phyloP scores from a whole-genome alignment of 23 tunicate genomes.

The Corella eumyota region DNA sequence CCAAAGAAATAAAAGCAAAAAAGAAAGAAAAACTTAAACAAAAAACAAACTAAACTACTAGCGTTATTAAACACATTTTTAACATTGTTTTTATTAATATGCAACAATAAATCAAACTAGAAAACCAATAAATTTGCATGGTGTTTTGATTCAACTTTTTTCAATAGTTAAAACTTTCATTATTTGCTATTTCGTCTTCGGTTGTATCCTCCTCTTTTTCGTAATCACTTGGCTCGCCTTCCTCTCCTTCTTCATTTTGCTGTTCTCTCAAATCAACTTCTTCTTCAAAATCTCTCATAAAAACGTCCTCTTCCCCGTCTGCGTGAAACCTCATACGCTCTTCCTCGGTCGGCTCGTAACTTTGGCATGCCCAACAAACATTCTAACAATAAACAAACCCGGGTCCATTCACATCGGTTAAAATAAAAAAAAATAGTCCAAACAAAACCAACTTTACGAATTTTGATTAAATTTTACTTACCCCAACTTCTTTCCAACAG shows the following conservation, averaged over 20 bases:
- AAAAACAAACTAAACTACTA: too few relatives aligned
- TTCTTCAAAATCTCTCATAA: constrained; percentile 1
- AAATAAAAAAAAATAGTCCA: background rate
- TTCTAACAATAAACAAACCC: background rate
- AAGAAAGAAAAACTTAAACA: too few relatives aligned
- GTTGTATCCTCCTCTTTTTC: background rate
- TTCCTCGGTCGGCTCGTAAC: constrained; percentile 17
- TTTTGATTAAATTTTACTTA: constrained; percentile 4
- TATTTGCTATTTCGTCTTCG: background rate
- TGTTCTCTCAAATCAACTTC: background rate
- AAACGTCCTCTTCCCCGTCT: background rate
- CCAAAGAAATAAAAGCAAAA: background rate
- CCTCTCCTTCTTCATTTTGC: background rate
- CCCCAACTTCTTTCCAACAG: constrained; percentile 78
- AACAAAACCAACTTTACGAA: too few relatives aligned
- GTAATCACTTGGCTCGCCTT: background rate
- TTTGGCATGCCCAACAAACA: constrained; percentile 28
- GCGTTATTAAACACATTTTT: too few relatives aligned
- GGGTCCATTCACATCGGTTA: background rate
- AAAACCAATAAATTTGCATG: too few relatives aligned
- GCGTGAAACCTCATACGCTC: constrained; percentile 4
- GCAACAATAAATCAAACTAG: too few relatives aligned
- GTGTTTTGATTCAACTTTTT: too few relatives aligned
- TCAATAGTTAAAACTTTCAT: too few relatives aligned
- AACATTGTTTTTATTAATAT: too few relatives aligned